A percentile compares a stretch with the other conserved stretches of the same genome.
phyloP scores from a whole-genome alignment of 2,113 vertebrate species.

The Brachypteracias leptosomus region DNA sequence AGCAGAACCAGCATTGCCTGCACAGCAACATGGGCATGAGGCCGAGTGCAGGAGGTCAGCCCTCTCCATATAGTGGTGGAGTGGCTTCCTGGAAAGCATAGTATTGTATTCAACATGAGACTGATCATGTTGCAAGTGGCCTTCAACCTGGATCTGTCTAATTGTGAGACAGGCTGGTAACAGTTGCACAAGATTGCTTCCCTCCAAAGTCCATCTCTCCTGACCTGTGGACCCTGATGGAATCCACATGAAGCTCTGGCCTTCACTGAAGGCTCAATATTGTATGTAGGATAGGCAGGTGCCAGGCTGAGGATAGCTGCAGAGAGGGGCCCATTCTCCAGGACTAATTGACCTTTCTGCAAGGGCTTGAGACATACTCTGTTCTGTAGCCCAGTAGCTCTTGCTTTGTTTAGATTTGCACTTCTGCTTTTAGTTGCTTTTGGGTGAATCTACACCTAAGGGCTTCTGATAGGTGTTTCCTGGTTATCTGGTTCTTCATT shows the following conservation, averaged over 20 bases:
- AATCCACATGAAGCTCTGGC: background rate
- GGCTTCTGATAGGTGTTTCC: background rate
- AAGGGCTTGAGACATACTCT: fast-evolving
- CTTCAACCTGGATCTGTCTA: background rate
- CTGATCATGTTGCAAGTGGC: background rate
- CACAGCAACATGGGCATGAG: background rate
- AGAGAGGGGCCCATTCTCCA: background rate
- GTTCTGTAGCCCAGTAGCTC: background rate
- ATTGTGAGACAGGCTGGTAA: background rate
- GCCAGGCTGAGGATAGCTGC: background rate
- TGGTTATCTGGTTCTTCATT: background rate
- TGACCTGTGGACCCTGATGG: background rate
- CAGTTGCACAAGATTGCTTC: background rate
- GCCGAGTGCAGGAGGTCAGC: background rate
- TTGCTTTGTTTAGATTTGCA: background rate
- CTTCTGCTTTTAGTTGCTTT: background rate
- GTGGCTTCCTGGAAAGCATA: background rate
- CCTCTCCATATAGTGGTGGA: fast-evolving
- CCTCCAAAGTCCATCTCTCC: background rate
- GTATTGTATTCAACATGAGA: background rate
- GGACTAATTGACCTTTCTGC: background rate
- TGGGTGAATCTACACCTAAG: background rate
- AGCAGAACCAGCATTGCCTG: too few species aligned
- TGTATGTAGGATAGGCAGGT: background rate
- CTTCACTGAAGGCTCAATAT: background rate